These are phyloP conservation scores for Steinernema hermaphroditum DNA, from an alignment of 2,888 invertebrate genomes.

Conservation along the genomic window DNA sequence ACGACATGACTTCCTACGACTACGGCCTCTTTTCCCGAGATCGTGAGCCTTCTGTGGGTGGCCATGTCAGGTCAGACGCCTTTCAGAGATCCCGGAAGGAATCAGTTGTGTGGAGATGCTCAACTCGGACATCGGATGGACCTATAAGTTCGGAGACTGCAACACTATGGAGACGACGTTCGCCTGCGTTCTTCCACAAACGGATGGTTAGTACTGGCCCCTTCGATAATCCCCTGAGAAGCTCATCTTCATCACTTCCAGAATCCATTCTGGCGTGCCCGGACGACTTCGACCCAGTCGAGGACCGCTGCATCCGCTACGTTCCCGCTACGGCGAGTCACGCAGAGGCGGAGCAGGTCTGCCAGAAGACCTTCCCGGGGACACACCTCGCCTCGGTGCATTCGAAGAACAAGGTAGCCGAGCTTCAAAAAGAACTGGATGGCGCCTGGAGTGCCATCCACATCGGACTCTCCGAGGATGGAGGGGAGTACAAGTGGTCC, in stretches of 20 bases:
- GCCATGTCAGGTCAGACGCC: neutral
- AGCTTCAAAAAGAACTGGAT: conserved; percentile 10
- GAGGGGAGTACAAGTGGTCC: neutral
- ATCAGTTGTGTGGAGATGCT: conserved; percentile 27
- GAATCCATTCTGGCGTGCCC: conserved; percentile 3
- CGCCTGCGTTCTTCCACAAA: conserved; percentile 1
- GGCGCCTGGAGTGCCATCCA: conserved; percentile 5
- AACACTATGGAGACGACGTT: neutral
- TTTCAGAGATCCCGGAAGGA: neutral
- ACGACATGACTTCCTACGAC: conserved; percentile 17
- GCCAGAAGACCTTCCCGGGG: neutral
- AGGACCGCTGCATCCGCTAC: conserved; percentile 20
- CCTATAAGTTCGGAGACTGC: neutral
- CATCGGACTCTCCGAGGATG: neutral
- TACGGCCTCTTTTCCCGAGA: neutral
- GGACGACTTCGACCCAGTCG: conserved; percentile 15
- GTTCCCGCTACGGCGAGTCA: neutral
- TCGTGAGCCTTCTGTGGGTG: neutral
- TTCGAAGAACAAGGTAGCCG: neutral
- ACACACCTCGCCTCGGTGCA: conserved; percentile 8
- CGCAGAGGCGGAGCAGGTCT: neutral
- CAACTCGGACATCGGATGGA: conserved; percentile 17
- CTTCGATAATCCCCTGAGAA: too few relatives aligned
- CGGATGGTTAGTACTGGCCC: too few relatives aligned
- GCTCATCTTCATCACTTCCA: too few relatives aligned